Evolutionary conservation across 2,888 invertebrate species (phyloP).

Genomic region (Subacronicta megacephala): DNA sequence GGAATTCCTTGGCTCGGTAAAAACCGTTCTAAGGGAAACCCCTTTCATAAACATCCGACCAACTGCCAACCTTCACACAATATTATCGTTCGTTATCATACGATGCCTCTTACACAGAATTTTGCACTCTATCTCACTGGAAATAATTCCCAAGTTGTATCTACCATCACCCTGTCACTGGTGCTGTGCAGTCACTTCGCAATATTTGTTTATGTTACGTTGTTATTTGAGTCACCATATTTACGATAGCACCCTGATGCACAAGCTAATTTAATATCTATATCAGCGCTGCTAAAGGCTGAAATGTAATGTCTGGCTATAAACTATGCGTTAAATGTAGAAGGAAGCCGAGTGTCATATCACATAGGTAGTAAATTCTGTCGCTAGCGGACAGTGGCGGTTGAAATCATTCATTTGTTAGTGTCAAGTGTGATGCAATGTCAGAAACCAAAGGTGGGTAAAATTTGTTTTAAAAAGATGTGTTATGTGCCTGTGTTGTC

Average conservation of each 20-base stretch:
- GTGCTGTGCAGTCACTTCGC: slow-evolving; percentile 8
- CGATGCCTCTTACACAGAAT: slow-evolving; percentile 16
- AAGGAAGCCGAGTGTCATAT: slow-evolving; percentile 9
- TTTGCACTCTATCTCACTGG: slow-evolving; percentile 19
- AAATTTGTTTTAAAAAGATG: neutral
- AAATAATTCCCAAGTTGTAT: slow-evolving; percentile 9
- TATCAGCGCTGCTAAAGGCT: neutral
- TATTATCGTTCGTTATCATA: slow-evolving; percentile 41
- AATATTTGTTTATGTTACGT: slow-evolving; percentile 15
- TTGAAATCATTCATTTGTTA: slow-evolving; percentile 17
- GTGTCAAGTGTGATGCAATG: slow-evolving; percentile 39
- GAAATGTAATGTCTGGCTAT: slow-evolving; percentile 17
- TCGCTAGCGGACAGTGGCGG: neutral
- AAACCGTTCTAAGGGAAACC: slow-evolving; percentile 28
- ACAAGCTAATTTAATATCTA: slow-evolving; percentile 25
- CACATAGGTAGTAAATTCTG: neutral
- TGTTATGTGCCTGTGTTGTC: slow-evolving; percentile 10
- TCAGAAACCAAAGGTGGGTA: slow-evolving; percentile 46
- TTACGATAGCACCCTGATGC: slow-evolving; percentile 1
- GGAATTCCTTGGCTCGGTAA: neutral
- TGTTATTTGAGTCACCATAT: slow-evolving; percentile 16
- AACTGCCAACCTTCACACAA: slow-evolving; percentile 37
- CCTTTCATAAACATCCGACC: slow-evolving; percentile 18
- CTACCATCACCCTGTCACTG: slow-evolving; percentile 2
- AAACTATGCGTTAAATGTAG: slow-evolving; percentile 7